Conservation (phyloP, 2,888 invertebrate species). For the Brassicogethes aeneus region DNA sequence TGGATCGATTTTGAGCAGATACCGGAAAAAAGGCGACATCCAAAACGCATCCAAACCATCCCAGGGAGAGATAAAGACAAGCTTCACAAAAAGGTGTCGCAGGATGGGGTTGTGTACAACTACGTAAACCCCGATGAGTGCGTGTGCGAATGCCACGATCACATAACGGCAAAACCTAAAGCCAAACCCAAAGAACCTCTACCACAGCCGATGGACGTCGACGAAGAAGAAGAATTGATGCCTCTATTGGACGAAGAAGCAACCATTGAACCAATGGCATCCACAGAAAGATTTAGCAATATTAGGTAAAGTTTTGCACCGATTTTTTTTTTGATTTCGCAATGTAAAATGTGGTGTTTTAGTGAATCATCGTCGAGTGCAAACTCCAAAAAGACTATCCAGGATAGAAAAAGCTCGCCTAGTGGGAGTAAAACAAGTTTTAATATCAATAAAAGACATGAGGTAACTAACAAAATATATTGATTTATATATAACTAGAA, state of each 20-base stretch:
- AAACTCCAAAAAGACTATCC: too few species aligned
- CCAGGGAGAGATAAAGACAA: conserved; percentile 49
- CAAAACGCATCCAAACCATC: conserved; percentile 74
- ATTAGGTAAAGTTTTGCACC: too few species aligned
- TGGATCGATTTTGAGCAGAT: conserved; percentile 87
- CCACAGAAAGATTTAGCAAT: background rate
- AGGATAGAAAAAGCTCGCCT: too few species aligned
- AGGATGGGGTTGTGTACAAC: conserved; percentile 51
- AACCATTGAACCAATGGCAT: conserved; percentile 24
- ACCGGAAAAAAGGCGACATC: conserved; percentile 71
- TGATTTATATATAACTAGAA: too few species aligned
- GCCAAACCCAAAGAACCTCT: conserved; percentile 10
- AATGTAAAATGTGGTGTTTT: too few species aligned
- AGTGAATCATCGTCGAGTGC: too few species aligned
- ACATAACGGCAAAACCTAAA: background rate
- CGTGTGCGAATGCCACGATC: conserved; percentile 77
- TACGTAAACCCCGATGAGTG: conserved; percentile 84
- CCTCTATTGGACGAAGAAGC: conserved; percentile 43
- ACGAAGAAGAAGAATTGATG: conserved; percentile 41
- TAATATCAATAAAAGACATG: too few species aligned
- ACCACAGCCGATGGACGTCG: conserved; percentile 16
- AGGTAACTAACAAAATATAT: too few species aligned
- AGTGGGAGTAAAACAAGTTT: too few species aligned
- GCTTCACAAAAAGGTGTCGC: conserved; percentile 38
- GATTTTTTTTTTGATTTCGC: too few species aligned